Base-by-base conservation (phyloP, 2,797 vertebrate species). In the Arrhamphus sclerolepis region DNA sequence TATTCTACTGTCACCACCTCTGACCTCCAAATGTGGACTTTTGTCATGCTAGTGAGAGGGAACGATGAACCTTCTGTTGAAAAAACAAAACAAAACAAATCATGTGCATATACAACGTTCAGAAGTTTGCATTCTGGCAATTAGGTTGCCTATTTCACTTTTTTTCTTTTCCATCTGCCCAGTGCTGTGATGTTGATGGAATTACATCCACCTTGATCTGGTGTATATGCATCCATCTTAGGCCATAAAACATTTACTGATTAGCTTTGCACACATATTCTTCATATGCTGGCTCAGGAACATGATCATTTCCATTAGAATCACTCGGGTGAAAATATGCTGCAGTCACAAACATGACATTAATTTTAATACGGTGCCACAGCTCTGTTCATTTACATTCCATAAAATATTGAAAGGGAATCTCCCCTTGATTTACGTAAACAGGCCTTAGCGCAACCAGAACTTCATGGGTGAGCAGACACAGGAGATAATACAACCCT, bases 271-370 rank as follows among this genome's bases (percentile, higher is more conserved):
- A 82, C 84, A 85, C 85, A 82, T 66, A 74, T 71, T 81, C 66
- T 84, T 70, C 83, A 83, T 82, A 84, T 86, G 87, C 82, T 81
- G 75, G 72, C 82, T 86, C 79, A 78, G 80, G 72, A 81, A 78
- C 78, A 83, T 81, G 72, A 89, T 87, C 80, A 86, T 89, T 89
- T 91, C 88, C 84, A 87, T 91, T 87, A 89, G 85, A 89, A 87
- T 87, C 80, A 81, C 80, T 88, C 87, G 76, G 74, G 47, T 82
- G 78, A 85, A 84, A 88, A 86, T 85, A 81, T 85, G 81, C 80
- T 48, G 77, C 82, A 81, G 83, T 84, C 75, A 87, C 88, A 90
- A 90, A 90, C 83, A 90, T 78, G 60, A 66, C 86, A 90, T 90
- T 89, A 70, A 91, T 91, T 91, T 89, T 88, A 92, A 91, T 90